These are phyloP conservation scores for Adineta ricciae DNA, from an alignment of 2,888 invertebrate genomes.

Conservation along the genomic window DNA sequence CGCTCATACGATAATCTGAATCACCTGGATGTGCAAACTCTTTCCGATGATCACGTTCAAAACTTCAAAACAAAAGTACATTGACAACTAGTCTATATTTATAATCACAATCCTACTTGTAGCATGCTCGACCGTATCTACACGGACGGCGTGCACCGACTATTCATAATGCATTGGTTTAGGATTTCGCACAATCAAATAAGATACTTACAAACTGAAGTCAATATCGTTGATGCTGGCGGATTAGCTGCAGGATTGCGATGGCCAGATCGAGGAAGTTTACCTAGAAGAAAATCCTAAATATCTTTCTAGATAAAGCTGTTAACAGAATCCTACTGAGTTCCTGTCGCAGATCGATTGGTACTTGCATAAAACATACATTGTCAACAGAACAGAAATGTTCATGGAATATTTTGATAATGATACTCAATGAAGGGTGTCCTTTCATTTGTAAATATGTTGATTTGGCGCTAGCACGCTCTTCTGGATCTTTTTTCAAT, in stretches of 20 bases:
- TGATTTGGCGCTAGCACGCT: not conserved
- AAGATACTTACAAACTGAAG: too few species aligned
- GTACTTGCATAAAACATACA: not conserved
- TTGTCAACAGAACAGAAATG: not conserved
- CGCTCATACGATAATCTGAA: not conserved
- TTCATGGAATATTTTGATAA: not conserved
- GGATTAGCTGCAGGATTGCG: too few species aligned
- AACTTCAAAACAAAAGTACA: not conserved
- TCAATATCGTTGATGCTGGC: too few species aligned
- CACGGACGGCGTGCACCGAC: not conserved
- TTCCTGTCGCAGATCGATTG: not conserved
- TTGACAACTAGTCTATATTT: not conserved
- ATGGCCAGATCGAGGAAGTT: not conserved
- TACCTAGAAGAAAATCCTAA: not conserved
- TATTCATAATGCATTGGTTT: not conserved
- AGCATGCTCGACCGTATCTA: not conserved
- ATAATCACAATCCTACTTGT: not conserved
- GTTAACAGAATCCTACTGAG: not conserved
- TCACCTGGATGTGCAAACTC: not conserved
- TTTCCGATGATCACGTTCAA: not conserved
- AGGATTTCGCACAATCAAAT: not conserved
- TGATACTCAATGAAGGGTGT: not conserved
- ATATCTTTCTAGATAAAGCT: not conserved
- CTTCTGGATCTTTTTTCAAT: not conserved
- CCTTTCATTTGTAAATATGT: not conserved